Evolutionary conservation across 92 coral and sea anemone species (phyloP).

Genomic region (Blastomussa wellsi): DNA sequence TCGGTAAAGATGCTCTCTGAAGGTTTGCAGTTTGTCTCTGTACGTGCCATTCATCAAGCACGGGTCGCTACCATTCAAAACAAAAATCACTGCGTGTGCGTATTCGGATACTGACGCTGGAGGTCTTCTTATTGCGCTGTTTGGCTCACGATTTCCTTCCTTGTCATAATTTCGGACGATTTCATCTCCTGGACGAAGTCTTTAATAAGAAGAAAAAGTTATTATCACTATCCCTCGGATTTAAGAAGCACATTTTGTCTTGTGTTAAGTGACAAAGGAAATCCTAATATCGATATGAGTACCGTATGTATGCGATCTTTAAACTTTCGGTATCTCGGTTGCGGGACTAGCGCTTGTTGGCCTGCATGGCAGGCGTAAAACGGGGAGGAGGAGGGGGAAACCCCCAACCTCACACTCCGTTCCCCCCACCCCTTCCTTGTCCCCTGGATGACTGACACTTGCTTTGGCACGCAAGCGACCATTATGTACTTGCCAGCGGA

Average conservation of each 20-base stretch:
- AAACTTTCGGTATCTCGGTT: too few species aligned
- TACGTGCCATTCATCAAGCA: conserved; percentile 63
- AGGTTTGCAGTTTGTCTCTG: conserved; percentile 57
- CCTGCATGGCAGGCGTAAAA: too few species aligned
- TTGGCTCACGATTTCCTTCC: not conserved
- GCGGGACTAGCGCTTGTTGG: too few species aligned
- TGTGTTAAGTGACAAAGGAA: too few species aligned
- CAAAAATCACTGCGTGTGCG: conserved; percentile 82
- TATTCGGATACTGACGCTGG: conserved; percentile 53
- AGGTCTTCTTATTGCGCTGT: not conserved
- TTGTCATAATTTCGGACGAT: conserved; percentile 54
- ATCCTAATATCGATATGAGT: too few species aligned
- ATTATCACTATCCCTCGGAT: not conserved
- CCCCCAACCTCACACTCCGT: too few species aligned
- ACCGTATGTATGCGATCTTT: too few species aligned
- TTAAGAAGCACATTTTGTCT: not conserved
- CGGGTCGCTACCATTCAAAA: conserved; percentile 72
- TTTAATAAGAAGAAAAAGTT: not conserved
- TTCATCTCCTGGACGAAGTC: conserved; percentile 62
- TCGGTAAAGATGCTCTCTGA: conserved; percentile 66
- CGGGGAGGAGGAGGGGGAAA: too few species aligned
- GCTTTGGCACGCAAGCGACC: too few species aligned
- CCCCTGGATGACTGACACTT: too few species aligned
- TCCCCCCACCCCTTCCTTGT: too few species aligned
- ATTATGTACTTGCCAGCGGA: too few species aligned